Evolutionary conservation across 2,797 vertebrate species (phyloP).

Genomic region (Sebastes reedi): DNA sequence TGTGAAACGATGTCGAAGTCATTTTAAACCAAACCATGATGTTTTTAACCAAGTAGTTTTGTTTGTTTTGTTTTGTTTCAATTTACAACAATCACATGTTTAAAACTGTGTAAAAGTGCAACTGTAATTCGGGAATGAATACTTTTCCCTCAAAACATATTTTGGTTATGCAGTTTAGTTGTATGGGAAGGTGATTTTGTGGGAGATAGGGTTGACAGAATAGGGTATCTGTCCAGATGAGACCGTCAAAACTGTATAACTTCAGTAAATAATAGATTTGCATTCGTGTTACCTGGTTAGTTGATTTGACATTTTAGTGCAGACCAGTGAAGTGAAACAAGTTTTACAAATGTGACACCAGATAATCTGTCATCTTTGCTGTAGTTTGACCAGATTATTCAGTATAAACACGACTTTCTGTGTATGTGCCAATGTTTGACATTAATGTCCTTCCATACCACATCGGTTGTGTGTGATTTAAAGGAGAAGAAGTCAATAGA

Average conservation of each 20-base stretch:
- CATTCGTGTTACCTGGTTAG: background rate
- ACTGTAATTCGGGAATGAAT: too few relatives aligned
- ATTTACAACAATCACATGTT: too few relatives aligned
- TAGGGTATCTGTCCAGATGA: background rate
- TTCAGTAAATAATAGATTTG: background rate
- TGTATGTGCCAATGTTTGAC: background rate
- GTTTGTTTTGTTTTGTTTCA: too few relatives aligned
- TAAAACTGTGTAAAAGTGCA: too few relatives aligned
- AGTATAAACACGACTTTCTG: background rate
- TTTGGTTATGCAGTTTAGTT: too few relatives aligned
- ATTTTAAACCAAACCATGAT: too few relatives aligned
- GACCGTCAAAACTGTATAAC: background rate
- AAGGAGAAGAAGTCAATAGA: conserved; percentile 14
- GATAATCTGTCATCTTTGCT: background rate
- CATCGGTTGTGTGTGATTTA: background rate
- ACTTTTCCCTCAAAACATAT: too few relatives aligned
- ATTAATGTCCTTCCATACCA: background rate
- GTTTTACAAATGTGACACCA: background rate
- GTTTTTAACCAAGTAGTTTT: too few relatives aligned
- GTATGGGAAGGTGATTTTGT: too few relatives aligned
- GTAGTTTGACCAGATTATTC: background rate
- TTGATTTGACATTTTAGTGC: background rate
- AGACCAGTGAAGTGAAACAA: background rate
- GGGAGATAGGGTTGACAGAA: background rate
- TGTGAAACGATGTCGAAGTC: too few relatives aligned